These are phyloP conservation scores for Zaprionus davidi DNA, from an alignment of 1,140 invertebrate genomes.

Conservation along the genomic window DNA sequence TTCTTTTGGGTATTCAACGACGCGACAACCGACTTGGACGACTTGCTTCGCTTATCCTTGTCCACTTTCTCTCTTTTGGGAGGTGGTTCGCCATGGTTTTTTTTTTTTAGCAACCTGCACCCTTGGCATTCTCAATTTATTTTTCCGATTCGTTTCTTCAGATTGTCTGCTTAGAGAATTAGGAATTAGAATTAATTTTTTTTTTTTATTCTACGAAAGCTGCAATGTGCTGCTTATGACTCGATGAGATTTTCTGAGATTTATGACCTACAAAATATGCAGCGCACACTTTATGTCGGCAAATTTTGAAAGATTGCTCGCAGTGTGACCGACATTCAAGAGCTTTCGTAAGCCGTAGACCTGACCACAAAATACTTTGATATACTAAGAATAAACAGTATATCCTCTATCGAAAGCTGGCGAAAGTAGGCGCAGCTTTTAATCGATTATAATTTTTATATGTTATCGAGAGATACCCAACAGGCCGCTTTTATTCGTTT, in stretches of 20 bases:
- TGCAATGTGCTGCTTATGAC: background rate
- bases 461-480: too few relatives aligned
- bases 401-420: background rate
- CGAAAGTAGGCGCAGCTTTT: background rate
- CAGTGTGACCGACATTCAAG: background rate
- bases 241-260: background rate
- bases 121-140: slow-evolving; percentile 12
- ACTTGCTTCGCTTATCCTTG: background rate
- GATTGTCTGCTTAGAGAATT: background rate
- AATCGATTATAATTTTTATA: background rate
- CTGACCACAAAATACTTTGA: background rate
- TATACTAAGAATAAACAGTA: background rate
- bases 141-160: background rate
- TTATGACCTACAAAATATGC: background rate
- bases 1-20: slow-evolving; percentile 6
- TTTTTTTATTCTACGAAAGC: background rate
- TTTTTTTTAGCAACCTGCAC: background rate
- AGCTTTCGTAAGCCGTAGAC: background rate
- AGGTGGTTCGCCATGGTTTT: background rate
- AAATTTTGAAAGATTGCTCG: background rate
- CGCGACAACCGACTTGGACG: background rate
- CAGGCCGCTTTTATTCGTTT: too few relatives aligned
- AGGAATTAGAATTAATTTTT: background rate
- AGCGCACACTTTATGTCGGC: background rate
- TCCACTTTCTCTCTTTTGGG: slow-evolving; percentile 14